A percentile compares a stretch with the other conserved stretches of the same genome.
phyloP scores from a whole-genome alignment of 1,140 invertebrate species.

The Batillaria attramentaria region DNA sequence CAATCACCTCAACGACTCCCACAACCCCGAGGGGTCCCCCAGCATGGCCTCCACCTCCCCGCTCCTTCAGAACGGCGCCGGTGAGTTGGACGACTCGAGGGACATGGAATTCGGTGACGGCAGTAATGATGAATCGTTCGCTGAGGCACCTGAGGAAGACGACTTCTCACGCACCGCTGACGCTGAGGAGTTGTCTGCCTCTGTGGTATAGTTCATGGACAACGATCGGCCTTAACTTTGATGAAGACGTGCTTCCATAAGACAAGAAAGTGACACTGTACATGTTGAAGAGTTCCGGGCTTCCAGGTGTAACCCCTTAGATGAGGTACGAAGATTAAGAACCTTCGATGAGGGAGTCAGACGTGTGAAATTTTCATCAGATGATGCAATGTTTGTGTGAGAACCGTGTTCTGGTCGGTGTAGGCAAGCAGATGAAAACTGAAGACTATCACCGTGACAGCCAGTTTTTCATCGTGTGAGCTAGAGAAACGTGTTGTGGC shows the following conservation, averaged over 20 bases:
- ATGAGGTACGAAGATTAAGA: not conserved
- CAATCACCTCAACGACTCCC: no score
- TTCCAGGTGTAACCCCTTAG: not conserved
- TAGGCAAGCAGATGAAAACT: no score
- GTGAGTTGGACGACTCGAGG: constrained; percentile 5
- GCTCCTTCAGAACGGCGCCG: not conserved
- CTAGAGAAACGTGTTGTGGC: no score
- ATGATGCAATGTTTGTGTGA: not conserved
- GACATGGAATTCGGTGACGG: constrained; percentile 11
- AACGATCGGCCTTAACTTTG: not conserved
- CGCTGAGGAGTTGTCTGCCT: not conserved
- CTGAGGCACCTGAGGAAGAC: not conserved
- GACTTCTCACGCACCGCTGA: not conserved
- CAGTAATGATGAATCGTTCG: not conserved
- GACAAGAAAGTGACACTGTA: not conserved
- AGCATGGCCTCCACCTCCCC: no score
- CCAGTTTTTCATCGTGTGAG: no score
- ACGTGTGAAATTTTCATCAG: not conserved
- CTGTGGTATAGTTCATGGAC: not conserved
- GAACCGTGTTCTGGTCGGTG: no score
- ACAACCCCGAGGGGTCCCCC: no score
- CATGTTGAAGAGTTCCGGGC: not conserved
- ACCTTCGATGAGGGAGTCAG: not conserved
- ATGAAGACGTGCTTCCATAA: not conserved
- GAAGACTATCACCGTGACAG: no score